Conservation (phyloP, 2,113 vertebrate species). For the Mirza zaza region DNA sequence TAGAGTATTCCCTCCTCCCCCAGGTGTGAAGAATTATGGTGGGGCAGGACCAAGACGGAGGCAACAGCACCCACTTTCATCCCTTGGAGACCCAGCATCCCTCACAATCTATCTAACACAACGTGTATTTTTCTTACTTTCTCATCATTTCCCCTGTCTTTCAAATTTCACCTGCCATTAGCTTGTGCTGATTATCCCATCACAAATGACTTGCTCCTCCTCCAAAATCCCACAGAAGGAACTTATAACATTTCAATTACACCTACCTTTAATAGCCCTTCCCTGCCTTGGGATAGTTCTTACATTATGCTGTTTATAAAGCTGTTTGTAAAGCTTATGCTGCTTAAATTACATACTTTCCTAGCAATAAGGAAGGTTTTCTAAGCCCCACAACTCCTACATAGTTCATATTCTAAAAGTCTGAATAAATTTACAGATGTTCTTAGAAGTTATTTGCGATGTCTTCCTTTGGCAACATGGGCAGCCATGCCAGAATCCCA, state of each 20-base stretch:
- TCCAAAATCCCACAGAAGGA: not conserved
- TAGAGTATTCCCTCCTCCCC: no score
- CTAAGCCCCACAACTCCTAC: not conserved
- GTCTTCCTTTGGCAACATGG: not conserved
- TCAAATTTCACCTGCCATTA: not conserved
- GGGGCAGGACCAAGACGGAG: no score
- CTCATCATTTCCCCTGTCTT: not conserved
- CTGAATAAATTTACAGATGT: not conserved
- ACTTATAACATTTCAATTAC: not conserved
- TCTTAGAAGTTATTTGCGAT: not conserved
- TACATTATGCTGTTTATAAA: not conserved
- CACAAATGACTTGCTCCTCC: not conserved
- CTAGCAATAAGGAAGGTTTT: not conserved
- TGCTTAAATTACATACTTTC: slow-evolving; percentile 18
- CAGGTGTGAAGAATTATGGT: no score
- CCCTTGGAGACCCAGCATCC: no score
- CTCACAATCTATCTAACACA: no score
- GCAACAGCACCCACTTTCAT: no score
- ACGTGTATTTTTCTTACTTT: not conserved
- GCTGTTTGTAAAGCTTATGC: not conserved
- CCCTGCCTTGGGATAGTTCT: not conserved
- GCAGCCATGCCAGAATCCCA: not conserved
- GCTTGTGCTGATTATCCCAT: not conserved
- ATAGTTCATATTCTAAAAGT: slow-evolving; percentile 8
- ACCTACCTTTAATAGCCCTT: not conserved